Base-by-base conservation (phyloP, 2,888 invertebrate species). In the Stenchaetothrips biformis region DNA sequence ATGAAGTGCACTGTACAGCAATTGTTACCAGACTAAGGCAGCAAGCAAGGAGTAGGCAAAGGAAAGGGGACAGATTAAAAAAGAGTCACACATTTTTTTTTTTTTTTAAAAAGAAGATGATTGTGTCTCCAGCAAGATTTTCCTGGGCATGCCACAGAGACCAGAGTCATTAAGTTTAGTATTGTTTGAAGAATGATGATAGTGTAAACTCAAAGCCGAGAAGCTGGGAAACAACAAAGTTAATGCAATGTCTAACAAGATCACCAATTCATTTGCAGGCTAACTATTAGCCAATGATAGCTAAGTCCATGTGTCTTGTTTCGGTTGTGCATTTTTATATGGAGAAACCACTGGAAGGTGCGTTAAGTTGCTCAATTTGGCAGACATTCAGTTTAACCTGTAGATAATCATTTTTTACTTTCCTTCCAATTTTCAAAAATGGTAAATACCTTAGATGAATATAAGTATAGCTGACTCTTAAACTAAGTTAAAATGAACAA, bases 331-430 rank as follows among this genome's bases (percentile, higher is more conserved):
- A 74, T 25, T 25, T 21, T 74, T 8, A 25, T 25, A 74, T 74
- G 67, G 67, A 74, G 86, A 87, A 86, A 86, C 86, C 87, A 87
- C 86, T 85, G 87, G 87, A 87, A 87, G 87, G 87, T 87, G 87
- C 87, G 87, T 87, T 87, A 87, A 87, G 87, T 86, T 85, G 87
- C 87, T 87, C 86, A 86, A 86, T 85, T 86, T 85, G 85, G 84
- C 85, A 85, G 85, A 21, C 25, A 74, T 25, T 11, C 25, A 21
- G 67, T 74, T 74, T 74, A 74, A 25, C 67, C 67, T 25, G 67
- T 74, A 25, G 67, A 25, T 74, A 74, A 11, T 11, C 13, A 53
- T 53, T 53, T 53, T 11, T 13, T 13, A 13, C 53, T 25, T 74
- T 74, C 67, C 67, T 74, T 74, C 67, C 67, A 85, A 84, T 85